phyloP scores from a whole-genome alignment of 1,140 invertebrate genomes.

The Eriocheir sinensis region DNA sequence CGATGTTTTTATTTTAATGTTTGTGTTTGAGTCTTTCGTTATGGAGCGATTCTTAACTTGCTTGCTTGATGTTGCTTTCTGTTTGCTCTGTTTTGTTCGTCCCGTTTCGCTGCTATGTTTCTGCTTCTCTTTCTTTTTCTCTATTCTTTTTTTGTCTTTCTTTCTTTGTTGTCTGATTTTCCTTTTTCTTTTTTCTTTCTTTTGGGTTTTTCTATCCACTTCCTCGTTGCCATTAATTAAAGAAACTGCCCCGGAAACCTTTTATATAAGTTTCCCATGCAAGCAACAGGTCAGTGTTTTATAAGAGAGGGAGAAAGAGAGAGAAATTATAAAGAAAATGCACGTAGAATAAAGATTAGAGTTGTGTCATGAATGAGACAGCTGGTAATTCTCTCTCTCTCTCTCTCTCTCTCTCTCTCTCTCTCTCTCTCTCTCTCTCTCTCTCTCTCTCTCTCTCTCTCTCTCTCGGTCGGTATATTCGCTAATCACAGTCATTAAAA shows the following conservation, averaged over 20 bases:
- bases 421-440: slow-evolving; percentile 17
- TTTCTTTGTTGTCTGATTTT: too few species aligned
- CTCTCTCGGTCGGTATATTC: background rate
- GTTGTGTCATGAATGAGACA: background rate
- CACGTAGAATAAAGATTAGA: slow-evolving; percentile 5
- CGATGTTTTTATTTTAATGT: background rate
- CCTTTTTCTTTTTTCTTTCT: too few species aligned
- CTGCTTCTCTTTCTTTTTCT: background rate
- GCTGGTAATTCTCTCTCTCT: background rate
- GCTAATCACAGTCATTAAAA: background rate
- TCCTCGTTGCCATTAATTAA: background rate
- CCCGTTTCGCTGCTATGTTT: background rate
- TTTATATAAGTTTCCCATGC: background rate
- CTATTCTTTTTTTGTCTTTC: background rate
- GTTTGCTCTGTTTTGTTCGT: background rate
- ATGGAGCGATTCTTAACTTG: background rate
- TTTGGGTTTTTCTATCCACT: too few species aligned
- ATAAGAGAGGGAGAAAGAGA: too few species aligned
- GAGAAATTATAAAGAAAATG: too few species aligned
- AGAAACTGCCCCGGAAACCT: background rate
- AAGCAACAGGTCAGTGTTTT: slow-evolving; percentile 1
- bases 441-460: background rate
- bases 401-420: slow-evolving; percentile 43
- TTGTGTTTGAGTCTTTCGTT: too few species aligned
- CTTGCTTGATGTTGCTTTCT: background rate